A percentile compares a stretch with the other conserved stretches of the same genome.
Conservation (phyloP, 2,888 invertebrate genomes). For the Lysandra coridon region DNA sequence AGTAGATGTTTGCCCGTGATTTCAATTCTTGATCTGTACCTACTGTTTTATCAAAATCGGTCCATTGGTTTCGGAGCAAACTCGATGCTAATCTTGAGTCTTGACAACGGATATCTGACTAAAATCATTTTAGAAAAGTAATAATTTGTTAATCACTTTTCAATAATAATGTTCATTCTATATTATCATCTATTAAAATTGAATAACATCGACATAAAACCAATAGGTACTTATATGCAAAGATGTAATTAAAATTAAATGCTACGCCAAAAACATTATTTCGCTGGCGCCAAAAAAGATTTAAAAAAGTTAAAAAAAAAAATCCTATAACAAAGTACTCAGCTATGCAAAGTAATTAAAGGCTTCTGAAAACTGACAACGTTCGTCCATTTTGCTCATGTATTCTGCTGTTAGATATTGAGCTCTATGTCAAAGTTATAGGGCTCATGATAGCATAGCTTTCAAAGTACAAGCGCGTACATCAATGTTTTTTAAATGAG, state of each 20-base stretch:
- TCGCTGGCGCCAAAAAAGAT: neutral
- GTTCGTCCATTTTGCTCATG: constrained; percentile 10
- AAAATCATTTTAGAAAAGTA: no score
- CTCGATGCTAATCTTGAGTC: no score
- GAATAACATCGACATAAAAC: neutral
- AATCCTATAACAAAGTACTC: neutral
- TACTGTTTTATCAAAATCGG: no score
- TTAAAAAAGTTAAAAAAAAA: constrained; percentile 7
- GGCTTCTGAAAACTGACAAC: constrained; percentile 32
- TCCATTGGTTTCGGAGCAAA: no score
- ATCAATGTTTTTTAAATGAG: constrained; percentile 27
- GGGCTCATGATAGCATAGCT: neutral
- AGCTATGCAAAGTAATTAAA: constrained; percentile 29
- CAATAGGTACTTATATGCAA: no score
- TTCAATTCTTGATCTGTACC: no score
- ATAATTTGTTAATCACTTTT: no score
- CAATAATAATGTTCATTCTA: no score
- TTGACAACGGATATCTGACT: no score
- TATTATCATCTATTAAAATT: neutral
- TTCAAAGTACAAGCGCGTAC: neutral
- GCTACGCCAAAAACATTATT: neutral
- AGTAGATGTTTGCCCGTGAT: no score
- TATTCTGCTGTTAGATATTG: neutral
- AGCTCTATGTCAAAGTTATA: neutral
- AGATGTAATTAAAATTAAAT: neutral